Base-by-base conservation (phyloP, 2,797 vertebrate genomes). In the Pristis pectinata region DNA sequence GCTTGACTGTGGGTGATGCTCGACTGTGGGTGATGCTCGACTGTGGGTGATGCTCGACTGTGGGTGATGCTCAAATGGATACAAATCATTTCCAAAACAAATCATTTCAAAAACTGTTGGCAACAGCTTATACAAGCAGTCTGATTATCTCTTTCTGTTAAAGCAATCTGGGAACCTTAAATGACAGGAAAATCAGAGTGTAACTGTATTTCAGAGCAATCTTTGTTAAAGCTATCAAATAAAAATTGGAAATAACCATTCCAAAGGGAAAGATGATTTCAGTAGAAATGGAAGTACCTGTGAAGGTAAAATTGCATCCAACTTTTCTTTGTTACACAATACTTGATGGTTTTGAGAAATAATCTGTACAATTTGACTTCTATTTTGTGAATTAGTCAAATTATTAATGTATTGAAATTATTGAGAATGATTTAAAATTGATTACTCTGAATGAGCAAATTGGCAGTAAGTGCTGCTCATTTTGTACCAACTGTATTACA, bases 361-460 rank as follows among this genome's bases (percentile, higher is more conserved):
- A 10, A 49, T 53, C 30, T n/a, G 30, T 34, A 49, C 41, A 76
- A 34, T 34, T 74, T 49, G 44, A 53, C 41, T 93, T 93, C 8
- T 64, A 64, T 92, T 44, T 74, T 15, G n/a, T 93, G 11, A 93
- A 92, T 41, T 70, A 92, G 72, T 11, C 53, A 53, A 92, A 44
- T n/a, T n/a, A n/a, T n/a, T n/a, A n/a, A n/a, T n/a, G n/a, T n/a
- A n/a, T n/a, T 34, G 15, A 41, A 76, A 94, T 44, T 13, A 94
- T 53, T 37, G 64, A 91, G 61, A 41, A 41, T 24, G n/a, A 91
- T 37, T 91, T 91, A 91, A 91, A 91, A 34, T 61, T n/a, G 87
- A 91, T 89, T 24, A 74, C 37, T 72, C 44, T 53, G 92, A 74
- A 76, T 56, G 13, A 94, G 70, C 17, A n/a, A 76, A 44, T 5